Percentiles rank a stretch among this genome's conserved stretches.
These are phyloP conservation scores for Atrichornis clamosus DNA, from an alignment of 2,113 vertebrate species.

Conservation along the genomic window DNA sequence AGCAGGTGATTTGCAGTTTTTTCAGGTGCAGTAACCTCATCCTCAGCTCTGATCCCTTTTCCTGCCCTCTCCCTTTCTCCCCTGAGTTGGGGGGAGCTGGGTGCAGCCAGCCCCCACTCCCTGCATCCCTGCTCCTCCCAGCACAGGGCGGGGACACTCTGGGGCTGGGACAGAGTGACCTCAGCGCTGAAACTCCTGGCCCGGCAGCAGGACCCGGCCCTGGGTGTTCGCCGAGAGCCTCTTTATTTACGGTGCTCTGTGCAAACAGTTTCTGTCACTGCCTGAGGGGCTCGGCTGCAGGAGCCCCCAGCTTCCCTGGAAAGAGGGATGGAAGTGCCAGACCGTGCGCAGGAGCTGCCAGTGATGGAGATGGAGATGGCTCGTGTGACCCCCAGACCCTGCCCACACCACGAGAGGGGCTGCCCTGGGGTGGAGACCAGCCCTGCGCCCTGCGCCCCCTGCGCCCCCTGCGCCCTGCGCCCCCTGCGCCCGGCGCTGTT, in stretches of 20 bases:
- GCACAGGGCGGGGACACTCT: not conserved
- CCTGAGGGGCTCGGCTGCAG: not conserved
- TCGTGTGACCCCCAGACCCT: not conserved
- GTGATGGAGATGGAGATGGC: not conserved
- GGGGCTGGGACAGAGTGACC: slow-evolving; percentile 7
- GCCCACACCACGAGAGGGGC: rapidly evolving
- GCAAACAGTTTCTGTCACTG: not conserved
- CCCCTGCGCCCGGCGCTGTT: rapidly evolving
- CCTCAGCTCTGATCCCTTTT: not conserved
- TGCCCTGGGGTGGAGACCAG: rapidly evolving
- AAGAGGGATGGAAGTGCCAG: not conserved
- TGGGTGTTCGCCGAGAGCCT: not conserved
- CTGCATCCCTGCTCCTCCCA: not conserved
- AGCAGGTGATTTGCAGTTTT: not conserved
- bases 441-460: rapidly evolving
- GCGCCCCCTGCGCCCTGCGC: rapidly evolving
- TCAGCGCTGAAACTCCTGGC: not conserved
- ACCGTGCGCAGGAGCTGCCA: rapidly evolving
- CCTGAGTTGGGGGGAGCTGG: not conserved
- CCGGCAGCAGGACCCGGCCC: not conserved
- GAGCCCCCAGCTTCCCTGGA: not conserved
- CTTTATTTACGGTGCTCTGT: not conserved
- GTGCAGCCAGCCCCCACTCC: not conserved
- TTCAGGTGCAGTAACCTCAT: not conserved
- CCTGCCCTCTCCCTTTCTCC: not conserved